Evolutionary conservation across 1,140 invertebrate genomes (phyloP), one percentile per base, ranked within the genome.

Genomic region (Meloidogyne exigua): DNA sequence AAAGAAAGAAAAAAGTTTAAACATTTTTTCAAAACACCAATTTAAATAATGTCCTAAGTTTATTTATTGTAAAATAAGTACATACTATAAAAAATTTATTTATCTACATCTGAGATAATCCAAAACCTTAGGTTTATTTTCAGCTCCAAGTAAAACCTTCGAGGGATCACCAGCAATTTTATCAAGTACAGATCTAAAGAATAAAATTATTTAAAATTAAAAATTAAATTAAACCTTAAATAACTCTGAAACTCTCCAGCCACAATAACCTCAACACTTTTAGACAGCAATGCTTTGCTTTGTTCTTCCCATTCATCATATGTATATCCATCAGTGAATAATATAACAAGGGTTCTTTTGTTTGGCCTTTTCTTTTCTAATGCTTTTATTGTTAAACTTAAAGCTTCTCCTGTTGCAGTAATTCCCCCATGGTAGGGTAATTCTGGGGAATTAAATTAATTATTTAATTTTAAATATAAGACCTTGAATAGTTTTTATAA

Each of bases 401-500:
- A 36, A 28, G 76, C 76, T 10, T 23, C 4, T 32, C 76, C 76
- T 12, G 76, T 77, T 13, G 76, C 76, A 23, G 76, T 77, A 13
- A 77, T 68, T 63, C 76, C 76, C 10, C 63, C 62, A 9, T 77
- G 66, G 26, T 77, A 77, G 36, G 76, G 76, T 44, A 77, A 39
- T 21, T 67, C 76, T 77, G 72, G 9, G 63, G 15, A 10, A 21
- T 21, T 18, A 75, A 9, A 23, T 18, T 42, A 23, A 7, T 7
- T 11, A 49, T 75, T 15, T 26, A 23, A 7, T 9, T 26, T 2
- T 7, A n/a, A 21, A 21, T 4, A 15, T 0, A 0, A 18, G 9
- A 75, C 72, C 68, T n/a, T 70, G 25, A 49, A 75, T 25, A 9
- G 23, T 66, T 26, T 74, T 74, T 13, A 72, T 11, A 76, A 75